Evolutionary conservation across 2,113 vertebrate species (phyloP).

Genomic region (Butastur rufipennis): DNA sequence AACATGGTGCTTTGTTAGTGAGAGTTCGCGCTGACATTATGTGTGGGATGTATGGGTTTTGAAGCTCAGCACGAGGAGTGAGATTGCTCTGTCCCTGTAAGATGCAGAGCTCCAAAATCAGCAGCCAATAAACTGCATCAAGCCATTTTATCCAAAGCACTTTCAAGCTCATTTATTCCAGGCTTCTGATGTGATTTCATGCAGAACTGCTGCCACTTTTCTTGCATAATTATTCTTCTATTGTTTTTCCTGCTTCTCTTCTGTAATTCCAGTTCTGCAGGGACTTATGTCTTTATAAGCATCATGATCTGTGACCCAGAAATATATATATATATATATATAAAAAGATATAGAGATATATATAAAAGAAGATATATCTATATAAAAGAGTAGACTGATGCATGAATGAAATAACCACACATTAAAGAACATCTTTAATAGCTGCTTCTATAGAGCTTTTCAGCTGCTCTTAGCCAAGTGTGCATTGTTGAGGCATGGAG

Average conservation of each 20-base stretch:
- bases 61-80: rapidly evolving
- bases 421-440: too few relatives aligned
- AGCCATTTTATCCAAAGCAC: too few relatives aligned
- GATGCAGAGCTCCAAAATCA: not conserved
- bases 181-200: not conserved
- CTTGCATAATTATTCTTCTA: not conserved
- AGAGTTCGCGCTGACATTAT: not conserved
- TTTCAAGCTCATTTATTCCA: not conserved
- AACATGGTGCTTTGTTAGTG: rapidly evolving
- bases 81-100: not conserved
- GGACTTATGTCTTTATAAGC: not conserved
- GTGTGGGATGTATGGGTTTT: rapidly evolving
- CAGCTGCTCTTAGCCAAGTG: not conserved
- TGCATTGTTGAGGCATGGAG: rapidly evolving
- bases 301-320: not conserved
- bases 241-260: not conserved
- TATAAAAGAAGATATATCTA: not conserved
- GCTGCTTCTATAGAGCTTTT: not conserved
- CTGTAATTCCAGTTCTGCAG: not conserved
- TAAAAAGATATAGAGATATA: too few relatives aligned
- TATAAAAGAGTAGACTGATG: not conserved
- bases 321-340: not conserved
- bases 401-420: too few relatives aligned
- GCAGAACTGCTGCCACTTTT: not conserved
- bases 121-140: too few relatives aligned